A percentile compares a stretch with the other conserved stretches of the same genome.
phyloP scores from a whole-genome alignment of 1,140 invertebrate species.

The Listronotus bonariensis region DNA sequence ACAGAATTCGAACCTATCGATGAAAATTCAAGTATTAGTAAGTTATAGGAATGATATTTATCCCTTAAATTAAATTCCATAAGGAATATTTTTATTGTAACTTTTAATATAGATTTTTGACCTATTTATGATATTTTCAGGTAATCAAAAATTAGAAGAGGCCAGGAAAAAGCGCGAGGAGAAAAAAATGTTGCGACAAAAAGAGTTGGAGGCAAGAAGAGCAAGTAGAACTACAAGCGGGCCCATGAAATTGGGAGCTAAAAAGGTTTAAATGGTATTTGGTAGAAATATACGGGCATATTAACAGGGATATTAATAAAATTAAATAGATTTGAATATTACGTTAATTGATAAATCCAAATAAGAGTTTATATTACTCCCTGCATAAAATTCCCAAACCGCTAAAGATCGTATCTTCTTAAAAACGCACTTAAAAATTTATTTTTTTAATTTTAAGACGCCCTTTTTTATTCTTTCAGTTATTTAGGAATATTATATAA shows the following conservation, averaged over 20 bases:
- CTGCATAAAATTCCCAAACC: too few species aligned
- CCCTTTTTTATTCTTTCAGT: too few species aligned
- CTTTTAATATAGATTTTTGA: too few species aligned
- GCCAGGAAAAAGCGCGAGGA: conserved; percentile 80
- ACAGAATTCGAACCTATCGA: conserved; percentile 79
- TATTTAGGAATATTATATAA: too few species aligned
- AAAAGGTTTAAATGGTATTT: conserved; percentile 59
- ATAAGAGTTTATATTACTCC: too few species aligned
- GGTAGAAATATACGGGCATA: neutral
- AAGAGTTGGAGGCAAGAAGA: conserved; percentile 82
- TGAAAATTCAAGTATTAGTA: conserved; percentile 55
- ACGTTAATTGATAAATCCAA: too few species aligned
- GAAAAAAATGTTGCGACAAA: conserved; percentile 79
- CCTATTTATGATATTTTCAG: conserved; percentile 36
- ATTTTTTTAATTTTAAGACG: too few species aligned
- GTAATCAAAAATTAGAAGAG: conserved; percentile 73
- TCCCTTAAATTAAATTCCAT: neutral
- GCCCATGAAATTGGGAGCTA: conserved; percentile 82
- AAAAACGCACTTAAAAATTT: too few species aligned
- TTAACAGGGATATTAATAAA: too few species aligned
- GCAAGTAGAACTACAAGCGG: conserved; percentile 65
- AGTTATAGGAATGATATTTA: neutral
- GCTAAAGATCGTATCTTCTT: too few species aligned
- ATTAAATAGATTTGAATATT: too few species aligned
- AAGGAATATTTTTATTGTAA: neutral